A percentile compares a stretch with the other conserved stretches of the same genome.
These are phyloP conservation scores for Podiceps cristatus DNA, from an alignment of 2,113 vertebrate genomes.

Conservation along the genomic window DNA sequence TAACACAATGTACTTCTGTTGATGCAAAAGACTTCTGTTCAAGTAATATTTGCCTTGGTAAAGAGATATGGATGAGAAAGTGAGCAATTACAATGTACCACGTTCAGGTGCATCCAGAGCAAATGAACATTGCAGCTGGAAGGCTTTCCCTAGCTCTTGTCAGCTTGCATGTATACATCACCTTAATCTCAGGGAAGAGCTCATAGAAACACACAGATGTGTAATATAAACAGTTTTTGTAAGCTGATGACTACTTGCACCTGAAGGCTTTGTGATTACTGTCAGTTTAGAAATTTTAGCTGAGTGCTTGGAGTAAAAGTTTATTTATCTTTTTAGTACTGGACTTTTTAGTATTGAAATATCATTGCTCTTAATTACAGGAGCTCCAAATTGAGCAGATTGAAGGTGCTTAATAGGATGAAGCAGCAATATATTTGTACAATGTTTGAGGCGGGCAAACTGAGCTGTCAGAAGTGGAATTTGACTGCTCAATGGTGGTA, in stretches of 20 bases:
- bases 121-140: background rate
- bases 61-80: background rate
- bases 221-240: background rate
- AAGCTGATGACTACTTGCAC: background rate
- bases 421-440: background rate
- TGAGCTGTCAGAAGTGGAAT: background rate
- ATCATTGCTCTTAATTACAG: background rate
- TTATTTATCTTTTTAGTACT: background rate
- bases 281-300: background rate
- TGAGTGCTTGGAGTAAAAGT: background rate
- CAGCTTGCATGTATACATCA: background rate
- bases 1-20: background rate
- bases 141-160: background rate
- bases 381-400: background rate
- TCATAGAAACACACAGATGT: background rate
- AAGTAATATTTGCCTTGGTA: background rate
- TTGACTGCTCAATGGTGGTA: background rate
- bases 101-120: accelerated
- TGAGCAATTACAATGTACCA: background rate
- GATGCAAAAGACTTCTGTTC: background rate
- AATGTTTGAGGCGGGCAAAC: background rate
- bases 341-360: background rate
- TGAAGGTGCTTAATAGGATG: background rate
- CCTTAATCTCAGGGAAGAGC: background rate
- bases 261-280: background rate